Evolutionary conservation across 1,140 invertebrate genomes (phyloP).

Genomic region (Nilaparvata lugens): DNA sequence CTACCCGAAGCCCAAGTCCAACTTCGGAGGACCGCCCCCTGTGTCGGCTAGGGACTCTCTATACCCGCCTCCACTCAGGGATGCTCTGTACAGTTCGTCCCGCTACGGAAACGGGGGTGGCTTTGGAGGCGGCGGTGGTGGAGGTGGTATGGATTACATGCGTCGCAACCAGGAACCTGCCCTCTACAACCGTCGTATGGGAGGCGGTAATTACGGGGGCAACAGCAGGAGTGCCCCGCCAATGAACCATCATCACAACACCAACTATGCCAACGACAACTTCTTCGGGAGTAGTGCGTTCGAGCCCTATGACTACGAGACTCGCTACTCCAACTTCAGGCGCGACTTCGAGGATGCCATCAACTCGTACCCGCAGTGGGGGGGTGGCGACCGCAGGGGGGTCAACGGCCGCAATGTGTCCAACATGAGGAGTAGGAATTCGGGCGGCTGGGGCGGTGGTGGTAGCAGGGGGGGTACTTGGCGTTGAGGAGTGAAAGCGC

Average conservation of each 20-base stretch:
- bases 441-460: too few species aligned
- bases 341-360: constrained; percentile 23
- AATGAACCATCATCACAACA: neutral
- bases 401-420: too few species aligned
- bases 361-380: constrained; percentile 1
- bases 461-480: too few species aligned
- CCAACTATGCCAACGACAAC: neutral
- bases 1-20: neutral
- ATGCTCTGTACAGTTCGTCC: neutral
- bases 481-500: too few species aligned
- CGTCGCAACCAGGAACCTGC: neutral
- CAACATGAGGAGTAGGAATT: too few species aligned
- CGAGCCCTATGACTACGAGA: neutral
- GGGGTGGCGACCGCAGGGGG: too few species aligned
- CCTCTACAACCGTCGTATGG: neutral
- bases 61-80: constrained; percentile 8
- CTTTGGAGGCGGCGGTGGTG: neutral
- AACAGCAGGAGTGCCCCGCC: neutral
- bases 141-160: neutral
- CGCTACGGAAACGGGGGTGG: neutral
- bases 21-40: neutral
- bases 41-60: constrained; percentile 1
- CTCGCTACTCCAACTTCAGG: constrained; percentile 21
- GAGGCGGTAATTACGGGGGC: neutral
- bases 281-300: neutral